These are phyloP conservation scores for Laterallus jamaicensis DNA, from an alignment of 2,113 vertebrate genomes.

Conservation along the genomic window DNA sequence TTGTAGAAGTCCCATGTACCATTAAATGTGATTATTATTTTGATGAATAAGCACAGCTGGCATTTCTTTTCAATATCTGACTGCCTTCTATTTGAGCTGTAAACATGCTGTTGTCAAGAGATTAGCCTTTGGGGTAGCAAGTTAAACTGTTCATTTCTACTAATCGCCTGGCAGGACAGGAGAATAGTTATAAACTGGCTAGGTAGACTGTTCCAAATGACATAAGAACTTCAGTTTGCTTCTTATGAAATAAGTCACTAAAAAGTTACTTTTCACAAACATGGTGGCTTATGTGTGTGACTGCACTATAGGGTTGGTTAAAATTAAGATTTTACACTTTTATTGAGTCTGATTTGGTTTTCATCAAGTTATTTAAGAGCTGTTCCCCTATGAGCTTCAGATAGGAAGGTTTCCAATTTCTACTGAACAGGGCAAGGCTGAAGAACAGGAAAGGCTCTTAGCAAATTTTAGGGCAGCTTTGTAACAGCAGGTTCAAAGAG, in stretches of 20 bases:
- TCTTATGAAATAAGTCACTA: neutral
- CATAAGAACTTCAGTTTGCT: neutral
- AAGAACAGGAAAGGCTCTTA: neutral
- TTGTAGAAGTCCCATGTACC: slow-evolving; percentile 50
- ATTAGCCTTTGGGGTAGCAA: slow-evolving; percentile 45
- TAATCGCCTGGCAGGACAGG: neutral
- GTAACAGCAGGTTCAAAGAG: neutral
- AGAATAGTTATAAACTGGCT: neutral
- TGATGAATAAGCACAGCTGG: slow-evolving; percentile 65
- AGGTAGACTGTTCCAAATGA: accelerated
- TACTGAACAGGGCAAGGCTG: neutral
- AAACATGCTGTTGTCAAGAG: slow-evolving; percentile 52
- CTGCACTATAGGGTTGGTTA: neutral
- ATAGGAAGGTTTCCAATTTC: neutral
- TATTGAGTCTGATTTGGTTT: neutral
- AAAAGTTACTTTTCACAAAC: neutral
- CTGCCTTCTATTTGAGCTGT: slow-evolving; percentile 38
- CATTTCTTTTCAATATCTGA: slow-evolving; percentile 61
- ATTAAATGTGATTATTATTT: slow-evolving; percentile 65
- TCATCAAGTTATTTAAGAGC: neutral
- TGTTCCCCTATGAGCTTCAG: neutral
- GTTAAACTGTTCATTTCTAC: slow-evolving; percentile 51
- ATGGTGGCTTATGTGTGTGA: accelerated
- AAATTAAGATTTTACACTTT: neutral
- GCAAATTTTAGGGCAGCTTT: neutral